Conservation (phyloP, 2,888 invertebrate genomes). For the Magallana nippona region DNA sequence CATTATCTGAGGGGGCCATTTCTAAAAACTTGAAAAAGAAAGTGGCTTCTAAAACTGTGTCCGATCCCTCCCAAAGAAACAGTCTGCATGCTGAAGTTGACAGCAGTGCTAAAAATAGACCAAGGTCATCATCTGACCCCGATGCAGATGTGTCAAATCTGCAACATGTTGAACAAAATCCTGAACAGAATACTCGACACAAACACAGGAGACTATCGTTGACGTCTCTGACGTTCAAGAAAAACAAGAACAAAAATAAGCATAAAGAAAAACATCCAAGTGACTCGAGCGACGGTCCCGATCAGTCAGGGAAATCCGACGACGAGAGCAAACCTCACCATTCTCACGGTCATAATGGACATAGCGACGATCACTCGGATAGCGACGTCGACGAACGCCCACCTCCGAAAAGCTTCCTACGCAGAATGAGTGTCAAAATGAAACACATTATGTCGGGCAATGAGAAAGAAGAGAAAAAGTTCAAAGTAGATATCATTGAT, state of each 20-base stretch:
- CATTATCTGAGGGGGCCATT: constrained; percentile 31
- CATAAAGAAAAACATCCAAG: constrained; percentile 34
- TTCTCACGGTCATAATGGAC: constrained; percentile 53
- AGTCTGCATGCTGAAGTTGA: constrained; percentile 3
- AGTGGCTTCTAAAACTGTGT: constrained; percentile 47
- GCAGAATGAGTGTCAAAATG: constrained; percentile 70
- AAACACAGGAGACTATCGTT: constrained; percentile 57
- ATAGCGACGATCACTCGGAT: constrained; percentile 47
- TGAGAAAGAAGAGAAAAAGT: constrained; percentile 59
- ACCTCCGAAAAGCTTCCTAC: constrained; percentile 57
- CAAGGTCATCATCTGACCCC: constrained; percentile 49
- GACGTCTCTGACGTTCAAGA: constrained; percentile 55
- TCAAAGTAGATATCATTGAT: constrained; percentile 69
- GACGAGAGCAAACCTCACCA: constrained; percentile 36
- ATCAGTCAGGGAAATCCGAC: constrained; percentile 34
- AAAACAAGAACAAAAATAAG: constrained; percentile 54
- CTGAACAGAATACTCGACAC: constrained; percentile 41
- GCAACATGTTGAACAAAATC: constrained; percentile 47
- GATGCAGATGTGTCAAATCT: constrained; percentile 43
- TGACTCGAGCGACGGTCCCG: constrained; percentile 13
- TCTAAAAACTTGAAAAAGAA: constrained; percentile 39
- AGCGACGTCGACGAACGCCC: constrained; percentile 35
- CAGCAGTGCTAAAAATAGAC: constrained; percentile 28
- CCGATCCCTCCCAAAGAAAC: constrained; percentile 37
- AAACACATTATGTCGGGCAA: constrained; percentile 59